Base-by-base conservation (phyloP, 2,888 invertebrate species). In the Orgyia antiqua region DNA sequence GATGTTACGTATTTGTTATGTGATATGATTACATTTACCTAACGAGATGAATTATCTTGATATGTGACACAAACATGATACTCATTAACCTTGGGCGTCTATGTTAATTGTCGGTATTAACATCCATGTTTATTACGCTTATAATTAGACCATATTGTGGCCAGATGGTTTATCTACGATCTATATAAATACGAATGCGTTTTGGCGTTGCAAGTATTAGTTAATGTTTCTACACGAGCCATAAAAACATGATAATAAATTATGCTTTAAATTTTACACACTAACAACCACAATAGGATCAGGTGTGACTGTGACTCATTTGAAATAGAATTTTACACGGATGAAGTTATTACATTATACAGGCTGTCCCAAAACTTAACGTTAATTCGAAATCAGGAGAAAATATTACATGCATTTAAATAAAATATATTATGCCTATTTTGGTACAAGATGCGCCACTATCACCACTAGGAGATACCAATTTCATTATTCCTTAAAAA, bases 31-130 rank as follows among this genome's bases (percentile, higher is more conserved):
- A 9, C 9, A 32, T 43, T 52, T 45, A 39, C 33, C 36, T 32
- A 45, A 34, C 38, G 15, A 33, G 43, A 39, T 29, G 31, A 47
- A 58, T 42, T 34, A 41, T 51, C 30, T 42, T 44, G 40, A 43
- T 40, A 47, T 42, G 38, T 56, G 49, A 50, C 48, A 46, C 41
- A 39, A 47, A 41, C 32, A 39, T 39, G 38, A 50, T 51, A 45
- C 30, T 35, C 30, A 50, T 52, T 48, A 42, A 54, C 52, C 52
- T 52, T 54, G 52, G 19, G 7, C 29, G 24, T 24, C 23, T 29
- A 29, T 26, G 17, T 42, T 36, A 36, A 42, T 35, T 40, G 28
- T 35, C 31, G 11, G 27, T 29, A 20, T 27, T 19, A 46, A 13
- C 12, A 13, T 10, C n/a, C 13, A 21, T 33, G 1, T 28, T 21